A percentile compares a stretch with the other conserved stretches of the same genome.
phyloP scores from a whole-genome alignment of 2,888 invertebrate genomes.

The Apoderus coryli region DNA sequence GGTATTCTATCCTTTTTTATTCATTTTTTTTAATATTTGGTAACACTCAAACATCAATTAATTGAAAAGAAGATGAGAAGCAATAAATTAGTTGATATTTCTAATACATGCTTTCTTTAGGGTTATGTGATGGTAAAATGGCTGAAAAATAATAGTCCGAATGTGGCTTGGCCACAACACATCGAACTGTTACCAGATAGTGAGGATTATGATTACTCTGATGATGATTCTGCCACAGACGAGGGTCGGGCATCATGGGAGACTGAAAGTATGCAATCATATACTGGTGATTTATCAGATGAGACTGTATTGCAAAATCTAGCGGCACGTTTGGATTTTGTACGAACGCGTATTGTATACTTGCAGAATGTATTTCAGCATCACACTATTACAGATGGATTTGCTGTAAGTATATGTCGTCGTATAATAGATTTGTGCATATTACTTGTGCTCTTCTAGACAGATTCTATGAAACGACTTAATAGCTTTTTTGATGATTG shows the following conservation, averaged over 20 bases:
- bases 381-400: slow-evolving; percentile 59
- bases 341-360: slow-evolving; percentile 28
- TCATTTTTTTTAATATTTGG: no score
- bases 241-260: slow-evolving; percentile 50
- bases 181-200: slow-evolving; percentile 53
- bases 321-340: slow-evolving; percentile 45
- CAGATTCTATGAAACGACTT: no score
- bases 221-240: slow-evolving; percentile 27
- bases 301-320: slow-evolving; percentile 40
- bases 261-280: slow-evolving; percentile 52
- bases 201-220: slow-evolving; percentile 61
- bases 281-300: slow-evolving; percentile 38
- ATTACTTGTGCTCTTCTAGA: no score
- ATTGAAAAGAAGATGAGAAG: no score
- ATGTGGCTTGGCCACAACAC: slow-evolving; percentile 86
- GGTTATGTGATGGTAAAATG: slow-evolving; percentile 84
- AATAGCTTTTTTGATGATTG: no score
- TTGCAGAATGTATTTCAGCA: slow-evolving; percentile 68
- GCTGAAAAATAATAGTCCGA: slow-evolving; percentile 72
- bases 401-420: slow-evolving; percentile 37
- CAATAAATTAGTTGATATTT: no score
- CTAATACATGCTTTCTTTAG: no score
- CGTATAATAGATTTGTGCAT: no score
- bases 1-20: no score
- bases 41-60: no score